Evolutionary conservation across 2,113 vertebrate genomes (phyloP).

Genomic region (Psilopogon haemacephalus): DNA sequence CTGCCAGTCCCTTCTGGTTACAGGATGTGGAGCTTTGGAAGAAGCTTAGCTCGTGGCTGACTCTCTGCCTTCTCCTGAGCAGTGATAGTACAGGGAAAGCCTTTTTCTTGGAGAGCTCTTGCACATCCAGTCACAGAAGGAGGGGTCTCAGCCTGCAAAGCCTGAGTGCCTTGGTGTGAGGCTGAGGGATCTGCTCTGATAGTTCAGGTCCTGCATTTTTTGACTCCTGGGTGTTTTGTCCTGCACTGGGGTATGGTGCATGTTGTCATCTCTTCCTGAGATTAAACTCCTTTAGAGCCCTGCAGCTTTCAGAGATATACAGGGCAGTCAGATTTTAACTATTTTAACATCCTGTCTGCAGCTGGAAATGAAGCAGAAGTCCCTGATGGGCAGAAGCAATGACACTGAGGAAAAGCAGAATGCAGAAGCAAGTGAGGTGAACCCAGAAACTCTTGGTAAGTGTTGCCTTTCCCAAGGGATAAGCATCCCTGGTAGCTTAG

Average conservation of each 20-base stretch:
- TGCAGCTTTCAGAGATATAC: background rate
- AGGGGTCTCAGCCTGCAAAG: background rate
- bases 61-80: background rate
- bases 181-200: background rate
- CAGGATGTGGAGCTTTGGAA: background rate
- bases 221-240: background rate
- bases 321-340: constrained; percentile 20
- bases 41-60: background rate
- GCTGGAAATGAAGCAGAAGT: constrained; percentile 98
- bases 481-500: background rate
- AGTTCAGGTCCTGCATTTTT: background rate
- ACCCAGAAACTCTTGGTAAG: constrained; percentile 89
- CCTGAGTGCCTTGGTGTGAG: accelerated
- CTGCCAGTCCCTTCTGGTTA: background rate
- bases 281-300: background rate
- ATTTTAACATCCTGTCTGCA: constrained; percentile 65
- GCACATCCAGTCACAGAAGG: background rate
- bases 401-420: constrained; percentile 75
- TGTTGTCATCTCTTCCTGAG: background rate
- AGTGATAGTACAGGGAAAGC: background rate
- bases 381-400: constrained; percentile 76
- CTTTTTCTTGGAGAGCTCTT: background rate
- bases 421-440: constrained; percentile 76
- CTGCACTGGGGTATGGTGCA: background rate
- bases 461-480: background rate